These are phyloP conservation scores for Euura saliciscinereae DNA, from an alignment of 1,140 invertebrate genomes.

Conservation along the genomic window DNA sequence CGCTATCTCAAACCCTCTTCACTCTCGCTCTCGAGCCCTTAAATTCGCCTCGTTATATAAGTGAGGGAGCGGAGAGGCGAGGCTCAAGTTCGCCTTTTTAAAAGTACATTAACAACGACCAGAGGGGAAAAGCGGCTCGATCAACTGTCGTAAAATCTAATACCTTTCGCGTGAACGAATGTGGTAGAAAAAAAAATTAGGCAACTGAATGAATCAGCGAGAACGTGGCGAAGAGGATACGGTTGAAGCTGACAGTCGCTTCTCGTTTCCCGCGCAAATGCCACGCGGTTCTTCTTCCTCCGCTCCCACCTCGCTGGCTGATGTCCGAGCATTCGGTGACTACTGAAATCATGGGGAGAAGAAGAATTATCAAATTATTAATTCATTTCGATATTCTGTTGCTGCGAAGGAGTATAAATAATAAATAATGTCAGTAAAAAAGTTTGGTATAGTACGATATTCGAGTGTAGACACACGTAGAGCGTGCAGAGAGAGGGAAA, in stretches of 20 bases:
- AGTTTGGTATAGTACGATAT: background rate
- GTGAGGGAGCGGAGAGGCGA: conserved; percentile 24
- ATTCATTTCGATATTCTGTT: no score
- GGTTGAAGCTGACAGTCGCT: background rate
- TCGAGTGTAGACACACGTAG: no score
- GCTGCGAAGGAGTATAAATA: background rate
- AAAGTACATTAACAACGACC: conserved; percentile 42
- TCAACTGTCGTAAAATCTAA: conserved; percentile 33
- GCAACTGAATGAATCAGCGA: no score
- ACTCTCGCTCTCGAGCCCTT: conserved; percentile 32
- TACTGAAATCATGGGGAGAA: no score
- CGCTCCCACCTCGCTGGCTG: background rate
- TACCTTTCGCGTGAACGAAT: no score
- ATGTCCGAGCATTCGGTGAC: no score
- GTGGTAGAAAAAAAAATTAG: no score
- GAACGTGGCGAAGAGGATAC: no score
- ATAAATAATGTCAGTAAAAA: background rate
- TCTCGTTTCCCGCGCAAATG: conserved; percentile 51
- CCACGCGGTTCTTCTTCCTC: conserved; percentile 40
- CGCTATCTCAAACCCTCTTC: conserved; percentile 41
- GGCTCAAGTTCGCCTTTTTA: conserved; percentile 40
- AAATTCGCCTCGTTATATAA: conserved; percentile 39
- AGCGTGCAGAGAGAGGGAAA: conserved; percentile 21
- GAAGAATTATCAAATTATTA: no score
- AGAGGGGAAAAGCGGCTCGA: conserved; percentile 16